Conservation (phyloP, 2,888 invertebrate species). For the Caradrina kadenii region DNA sequence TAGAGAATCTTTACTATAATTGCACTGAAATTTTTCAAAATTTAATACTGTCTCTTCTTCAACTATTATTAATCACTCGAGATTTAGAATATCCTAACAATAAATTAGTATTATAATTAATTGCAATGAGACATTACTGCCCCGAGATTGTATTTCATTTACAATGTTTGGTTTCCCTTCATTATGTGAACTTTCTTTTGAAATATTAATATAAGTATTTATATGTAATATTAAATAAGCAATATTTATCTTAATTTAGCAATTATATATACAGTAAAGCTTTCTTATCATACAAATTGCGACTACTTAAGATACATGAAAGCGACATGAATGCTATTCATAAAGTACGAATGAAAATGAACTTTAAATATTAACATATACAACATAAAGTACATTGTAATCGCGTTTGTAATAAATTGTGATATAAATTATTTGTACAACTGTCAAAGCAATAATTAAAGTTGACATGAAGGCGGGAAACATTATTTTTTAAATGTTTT, state of each 20-base stretch:
- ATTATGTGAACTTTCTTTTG: slow-evolving; percentile 62
- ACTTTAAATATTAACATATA: slow-evolving; percentile 32
- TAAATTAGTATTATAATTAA: slow-evolving; percentile 18
- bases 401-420: slow-evolving; percentile 66
- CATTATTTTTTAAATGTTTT: slow-evolving; percentile 67
- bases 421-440: slow-evolving; percentile 67
- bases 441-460: slow-evolving; percentile 73
- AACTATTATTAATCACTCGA: slow-evolving; percentile 22
- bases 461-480: slow-evolving; percentile 73
- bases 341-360: slow-evolving; percentile 42
- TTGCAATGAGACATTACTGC: slow-evolving; percentile 64
- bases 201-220: not conserved
- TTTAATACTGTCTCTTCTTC: slow-evolving; percentile 34
- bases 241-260: not conserved
- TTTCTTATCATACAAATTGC: slow-evolving; percentile 22
- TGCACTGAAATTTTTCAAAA: slow-evolving; percentile 25
- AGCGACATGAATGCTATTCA: slow-evolving; percentile 15
- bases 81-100: slow-evolving; percentile 46
- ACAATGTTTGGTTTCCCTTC: slow-evolving; percentile 66
- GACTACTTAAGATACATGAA: slow-evolving; percentile 24
- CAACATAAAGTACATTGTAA: slow-evolving; percentile 60
- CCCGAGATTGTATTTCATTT: slow-evolving; percentile 56
- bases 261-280: too few species aligned
- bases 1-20: slow-evolving; percentile 3
- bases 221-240: not conserved